Evolutionary conservation across 2,888 invertebrate genomes (phyloP).

Genomic region (Ditylenchus weischeri): DNA sequence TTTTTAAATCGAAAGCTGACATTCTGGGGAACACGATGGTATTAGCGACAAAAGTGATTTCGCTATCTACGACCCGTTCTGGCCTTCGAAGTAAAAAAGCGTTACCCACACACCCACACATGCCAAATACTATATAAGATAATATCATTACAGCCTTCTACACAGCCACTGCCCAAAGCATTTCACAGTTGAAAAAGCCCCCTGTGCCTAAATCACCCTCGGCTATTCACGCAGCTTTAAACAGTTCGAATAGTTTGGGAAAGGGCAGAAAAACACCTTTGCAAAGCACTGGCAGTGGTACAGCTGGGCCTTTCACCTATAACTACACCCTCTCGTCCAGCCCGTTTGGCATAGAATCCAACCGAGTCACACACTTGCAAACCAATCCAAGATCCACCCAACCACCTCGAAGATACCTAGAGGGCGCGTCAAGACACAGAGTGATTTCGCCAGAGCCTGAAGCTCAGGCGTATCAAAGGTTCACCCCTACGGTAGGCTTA

Average conservation of each 20-base stretch:
- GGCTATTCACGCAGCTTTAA: slow-evolving; percentile 2
- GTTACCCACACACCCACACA: too few species aligned
- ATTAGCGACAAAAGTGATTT: too few species aligned
- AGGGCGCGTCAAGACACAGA: slow-evolving; percentile 21
- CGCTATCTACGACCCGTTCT: too few species aligned
- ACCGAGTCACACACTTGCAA: not conserved
- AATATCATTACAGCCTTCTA: slow-evolving; percentile 26
- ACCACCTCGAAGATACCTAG: slow-evolving; percentile 30
- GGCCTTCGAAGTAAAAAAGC: too few species aligned
- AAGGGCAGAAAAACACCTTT: not conserved
- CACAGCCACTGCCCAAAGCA: slow-evolving; percentile 36
- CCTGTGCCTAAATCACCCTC: not conserved
- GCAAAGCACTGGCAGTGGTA: not conserved
- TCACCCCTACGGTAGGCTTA: slow-evolving; percentile 21
- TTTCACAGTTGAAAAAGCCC: slow-evolving; percentile 29
- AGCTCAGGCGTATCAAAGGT: slow-evolving; percentile 8
- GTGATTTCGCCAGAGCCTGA: slow-evolving; percentile 39
- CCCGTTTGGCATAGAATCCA: not conserved
- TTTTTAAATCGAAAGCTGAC: too few species aligned
- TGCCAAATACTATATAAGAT: too few species aligned
- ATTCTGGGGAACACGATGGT: too few species aligned
- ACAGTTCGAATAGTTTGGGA: not conserved
- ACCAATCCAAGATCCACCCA: not conserved
- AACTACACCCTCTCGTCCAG: slow-evolving; percentile 1
- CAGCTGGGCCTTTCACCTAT: not conserved